phyloP scores from a whole-genome alignment of 1,140 invertebrate species.

The Colletes gigas region DNA sequence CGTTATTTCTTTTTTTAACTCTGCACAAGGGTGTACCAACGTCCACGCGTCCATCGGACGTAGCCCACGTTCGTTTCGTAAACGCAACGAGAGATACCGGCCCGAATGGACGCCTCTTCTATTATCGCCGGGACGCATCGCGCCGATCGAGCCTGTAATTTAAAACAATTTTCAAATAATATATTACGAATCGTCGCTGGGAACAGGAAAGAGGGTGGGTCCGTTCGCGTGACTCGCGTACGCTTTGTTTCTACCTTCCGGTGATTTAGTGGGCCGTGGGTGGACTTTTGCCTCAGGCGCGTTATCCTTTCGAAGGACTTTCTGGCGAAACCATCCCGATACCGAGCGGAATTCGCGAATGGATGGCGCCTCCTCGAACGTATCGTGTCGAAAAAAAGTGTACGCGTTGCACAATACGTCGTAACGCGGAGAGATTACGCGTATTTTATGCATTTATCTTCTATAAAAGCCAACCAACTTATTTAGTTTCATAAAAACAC shows the following conservation, averaged over 20 bases:
- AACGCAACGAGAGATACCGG: conserved; percentile 33
- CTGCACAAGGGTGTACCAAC: neutral
- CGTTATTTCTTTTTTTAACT: neutral
- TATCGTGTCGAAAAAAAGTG: neutral
- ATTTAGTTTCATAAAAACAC: no score
- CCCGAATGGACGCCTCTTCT: conserved; percentile 54
- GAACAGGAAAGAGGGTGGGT: conserved; percentile 38
- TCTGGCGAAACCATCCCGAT: conserved; percentile 5
- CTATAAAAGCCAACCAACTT: no score
- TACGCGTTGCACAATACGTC: no score
- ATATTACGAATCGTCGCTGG: conserved; percentile 59
- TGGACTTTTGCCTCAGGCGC: conserved; percentile 50
- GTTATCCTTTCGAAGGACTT: conserved; percentile 4
- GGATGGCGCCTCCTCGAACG: neutral
- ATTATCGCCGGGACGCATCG: conserved; percentile 52
- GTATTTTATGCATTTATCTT: no score
- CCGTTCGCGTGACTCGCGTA: conserved; percentile 12
- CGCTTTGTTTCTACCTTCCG: conserved; percentile 33
- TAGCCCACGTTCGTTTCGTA: neutral
- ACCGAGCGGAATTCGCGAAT: neutral
- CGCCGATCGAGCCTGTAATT: conserved; percentile 56
- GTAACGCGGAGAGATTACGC: no score
- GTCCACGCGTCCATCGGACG: neutral
- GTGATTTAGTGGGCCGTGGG: conserved; percentile 65
- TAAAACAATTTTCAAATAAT: conserved; percentile 69